Percentiles rank a stretch among this genome's conserved stretches.
Evolutionary conservation across 2,113 vertebrate genomes (phyloP).

Genomic region (Melanostigma gelatinosum): DNA sequence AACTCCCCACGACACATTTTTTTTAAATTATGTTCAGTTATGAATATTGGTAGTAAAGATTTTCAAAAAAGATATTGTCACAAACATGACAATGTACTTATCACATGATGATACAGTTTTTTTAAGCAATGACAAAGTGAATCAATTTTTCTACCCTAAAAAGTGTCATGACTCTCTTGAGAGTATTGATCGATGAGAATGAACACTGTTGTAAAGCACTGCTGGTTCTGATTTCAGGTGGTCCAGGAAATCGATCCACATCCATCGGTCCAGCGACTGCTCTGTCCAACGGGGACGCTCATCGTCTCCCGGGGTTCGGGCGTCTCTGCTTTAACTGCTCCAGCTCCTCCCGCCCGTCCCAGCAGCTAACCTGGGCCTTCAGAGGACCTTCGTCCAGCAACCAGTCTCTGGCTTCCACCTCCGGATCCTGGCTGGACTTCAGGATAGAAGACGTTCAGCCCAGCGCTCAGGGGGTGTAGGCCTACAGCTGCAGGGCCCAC

Average conservation of each 20-base stretch:
- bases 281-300: slow-evolving; percentile 81
- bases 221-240: slow-evolving; percentile 71
- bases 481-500: slow-evolving; percentile 78
- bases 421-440: slow-evolving; percentile 61
- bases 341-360: slow-evolving; percentile 64
- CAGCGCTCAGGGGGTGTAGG: slow-evolving; percentile 80
- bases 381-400: background rate
- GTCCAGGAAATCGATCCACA: slow-evolving; percentile 65
- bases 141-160: background rate
- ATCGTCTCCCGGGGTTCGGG: slow-evolving; percentile 49
- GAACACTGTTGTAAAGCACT: background rate
- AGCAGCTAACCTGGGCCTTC: slow-evolving; percentile 79
- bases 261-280: slow-evolving; percentile 56
- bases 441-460: slow-evolving; percentile 67
- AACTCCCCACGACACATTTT: too few species aligned
- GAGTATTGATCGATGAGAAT: too few species aligned
- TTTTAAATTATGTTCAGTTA: too few species aligned
- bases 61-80: background rate
- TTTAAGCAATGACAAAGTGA: background rate
- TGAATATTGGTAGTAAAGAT: too few species aligned
- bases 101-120: too few species aligned
- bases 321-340: slow-evolving; percentile 81
- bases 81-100: background rate
- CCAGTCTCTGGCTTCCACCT: slow-evolving; percentile 36
- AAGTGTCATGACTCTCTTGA: too few species aligned